Evolutionary conservation across 2,113 vertebrate genomes (phyloP).

Genomic region (Halichoerus grypus): DNA sequence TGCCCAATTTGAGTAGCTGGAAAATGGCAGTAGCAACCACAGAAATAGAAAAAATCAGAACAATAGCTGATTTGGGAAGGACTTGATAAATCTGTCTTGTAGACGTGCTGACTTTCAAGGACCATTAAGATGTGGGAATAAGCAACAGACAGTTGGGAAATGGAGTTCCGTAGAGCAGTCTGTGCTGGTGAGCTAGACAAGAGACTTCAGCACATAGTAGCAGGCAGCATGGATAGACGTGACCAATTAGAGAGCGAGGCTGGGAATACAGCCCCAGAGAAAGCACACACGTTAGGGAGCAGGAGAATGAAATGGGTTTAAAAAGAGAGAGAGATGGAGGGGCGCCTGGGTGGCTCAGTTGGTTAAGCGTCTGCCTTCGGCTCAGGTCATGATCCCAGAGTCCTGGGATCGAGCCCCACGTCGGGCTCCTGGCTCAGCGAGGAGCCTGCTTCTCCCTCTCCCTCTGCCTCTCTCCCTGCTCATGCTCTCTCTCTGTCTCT

Average conservation of each 20-base stretch:
- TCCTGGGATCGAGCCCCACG: too few species aligned
- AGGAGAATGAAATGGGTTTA: not conserved
- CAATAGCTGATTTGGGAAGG: not conserved
- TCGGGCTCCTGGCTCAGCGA: too few species aligned
- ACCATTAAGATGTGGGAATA: not conserved
- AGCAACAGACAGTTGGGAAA: not conserved
- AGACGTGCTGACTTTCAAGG: not conserved
- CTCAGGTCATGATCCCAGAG: too few species aligned
- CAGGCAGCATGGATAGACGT: not conserved
- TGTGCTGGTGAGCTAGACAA: not conserved
- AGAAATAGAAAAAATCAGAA: conserved; percentile 27
- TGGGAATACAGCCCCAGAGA: not conserved
- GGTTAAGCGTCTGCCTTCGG: too few species aligned
- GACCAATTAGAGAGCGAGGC: not conserved
- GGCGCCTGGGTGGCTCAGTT: too few species aligned
- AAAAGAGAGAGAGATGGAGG: not conserved
- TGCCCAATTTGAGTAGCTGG: not conserved
- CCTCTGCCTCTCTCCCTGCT: too few species aligned
- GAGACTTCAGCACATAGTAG: not conserved
- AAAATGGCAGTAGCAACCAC: not conserved
- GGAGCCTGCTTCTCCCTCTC: too few species aligned
- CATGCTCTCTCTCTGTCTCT: too few species aligned
- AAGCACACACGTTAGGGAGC: not conserved
- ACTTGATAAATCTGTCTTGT: not conserved
- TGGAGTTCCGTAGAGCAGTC: not conserved